phyloP scores from a whole-genome alignment of 2,113 vertebrate species.

The Bos javanicus region DNA sequence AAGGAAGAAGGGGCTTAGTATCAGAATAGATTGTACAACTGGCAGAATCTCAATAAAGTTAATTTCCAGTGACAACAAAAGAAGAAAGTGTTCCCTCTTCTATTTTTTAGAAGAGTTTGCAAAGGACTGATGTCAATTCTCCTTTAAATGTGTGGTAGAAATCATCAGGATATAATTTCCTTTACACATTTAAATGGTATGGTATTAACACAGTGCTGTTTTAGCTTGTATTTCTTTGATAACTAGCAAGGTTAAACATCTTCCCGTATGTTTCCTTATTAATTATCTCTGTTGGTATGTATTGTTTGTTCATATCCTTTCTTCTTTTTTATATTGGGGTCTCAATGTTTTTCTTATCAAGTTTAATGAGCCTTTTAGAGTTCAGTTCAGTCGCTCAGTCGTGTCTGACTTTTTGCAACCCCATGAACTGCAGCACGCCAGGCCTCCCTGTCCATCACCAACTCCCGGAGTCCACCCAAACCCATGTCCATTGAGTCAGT shows the following conservation, averaged over 20 bases:
- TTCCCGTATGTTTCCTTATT: constrained; percentile 56
- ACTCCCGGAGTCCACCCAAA: no score
- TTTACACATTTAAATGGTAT: constrained; percentile 18
- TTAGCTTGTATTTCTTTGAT: constrained; percentile 37
- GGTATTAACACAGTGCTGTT: constrained; percentile 39
- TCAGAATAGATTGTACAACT: neutral
- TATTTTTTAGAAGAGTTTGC: neutral
- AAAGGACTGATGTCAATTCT: neutral
- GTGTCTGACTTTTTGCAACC: rapidly evolving
- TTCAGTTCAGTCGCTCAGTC: no score
- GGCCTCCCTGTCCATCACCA: no score
- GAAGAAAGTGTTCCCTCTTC: neutral
- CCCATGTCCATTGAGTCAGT: no score
- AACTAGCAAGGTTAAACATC: constrained; percentile 59
- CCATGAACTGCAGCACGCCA: no score
- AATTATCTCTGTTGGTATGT: constrained; percentile 51
- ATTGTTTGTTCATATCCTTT: constrained; percentile 40
- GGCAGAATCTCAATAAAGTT: neutral
- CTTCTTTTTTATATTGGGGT: constrained; percentile 53
- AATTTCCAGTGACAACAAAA: neutral
- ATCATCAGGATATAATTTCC: constrained; percentile 34
- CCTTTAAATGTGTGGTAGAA: constrained; percentile 27
- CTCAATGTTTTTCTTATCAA: constrained; percentile 42
- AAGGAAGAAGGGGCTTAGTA: constrained; percentile 91
- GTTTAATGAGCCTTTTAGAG: constrained; percentile 53